Evolutionary conservation across 1,140 invertebrate genomes (phyloP).

Genomic region (Hermetia illucens): DNA sequence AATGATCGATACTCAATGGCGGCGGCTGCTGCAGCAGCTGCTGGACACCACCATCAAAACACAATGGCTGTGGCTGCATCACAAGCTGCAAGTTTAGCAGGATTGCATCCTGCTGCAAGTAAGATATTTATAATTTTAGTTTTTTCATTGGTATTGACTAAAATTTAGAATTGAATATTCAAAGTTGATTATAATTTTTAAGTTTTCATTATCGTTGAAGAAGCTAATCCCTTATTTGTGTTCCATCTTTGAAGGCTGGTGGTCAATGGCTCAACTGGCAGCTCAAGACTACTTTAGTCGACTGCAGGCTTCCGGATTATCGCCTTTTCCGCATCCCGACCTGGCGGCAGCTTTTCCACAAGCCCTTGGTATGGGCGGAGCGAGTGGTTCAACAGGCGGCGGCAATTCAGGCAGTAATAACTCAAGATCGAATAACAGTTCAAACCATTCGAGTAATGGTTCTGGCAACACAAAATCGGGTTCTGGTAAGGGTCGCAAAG

Average conservation of each 20-base stretch:
- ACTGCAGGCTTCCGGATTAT: constrained; percentile 58
- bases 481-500: constrained; percentile 19
- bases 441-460: constrained; percentile 6
- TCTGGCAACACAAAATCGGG: constrained; percentile 21
- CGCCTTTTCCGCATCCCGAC: constrained; percentile 42
- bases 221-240: too few species aligned
- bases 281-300: constrained; percentile 72
- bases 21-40: constrained; percentile 33
- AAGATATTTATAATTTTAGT: constrained; percentile 22
- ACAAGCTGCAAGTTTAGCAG: constrained; percentile 61
- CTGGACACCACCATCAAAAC: constrained; percentile 48
- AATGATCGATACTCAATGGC: constrained; percentile 25
- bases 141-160: neutral
- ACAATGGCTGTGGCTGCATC: constrained; percentile 65
- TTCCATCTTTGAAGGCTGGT: constrained; percentile 50
- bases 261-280: constrained; percentile 74
- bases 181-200: too few species aligned
- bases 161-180: neutral
- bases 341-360: constrained; percentile 20
- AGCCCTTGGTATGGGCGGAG: constrained; percentile 15
- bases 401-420: constrained; percentile 17
- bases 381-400: constrained; percentile 34
- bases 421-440: too few species aligned
- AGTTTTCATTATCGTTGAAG: too few species aligned
- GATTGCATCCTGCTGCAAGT: constrained; percentile 49